A percentile compares a stretch with the other conserved stretches of the same genome.
These are phyloP conservation scores for Ceratothoa steindachneri DNA, from an alignment of 2,888 invertebrate genomes.

Conservation along the genomic window DNA sequence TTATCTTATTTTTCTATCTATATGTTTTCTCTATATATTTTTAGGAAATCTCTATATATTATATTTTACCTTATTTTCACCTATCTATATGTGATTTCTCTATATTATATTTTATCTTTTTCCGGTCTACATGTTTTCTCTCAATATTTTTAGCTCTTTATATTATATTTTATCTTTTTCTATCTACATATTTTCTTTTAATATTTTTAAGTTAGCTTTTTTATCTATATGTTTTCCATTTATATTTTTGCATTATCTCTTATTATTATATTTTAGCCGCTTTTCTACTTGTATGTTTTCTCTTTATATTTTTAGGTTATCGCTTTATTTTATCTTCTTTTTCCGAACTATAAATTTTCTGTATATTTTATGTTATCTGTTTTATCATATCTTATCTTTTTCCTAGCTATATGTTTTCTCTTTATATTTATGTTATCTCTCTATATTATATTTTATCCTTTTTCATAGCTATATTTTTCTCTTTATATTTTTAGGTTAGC, in stretches of 20 bases:
- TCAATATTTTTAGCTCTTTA: background rate
- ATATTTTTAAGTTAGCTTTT: background rate
- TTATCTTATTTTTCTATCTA: too few species aligned
- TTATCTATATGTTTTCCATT: background rate
- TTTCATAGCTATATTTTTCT: background rate
- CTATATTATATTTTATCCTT: background rate
- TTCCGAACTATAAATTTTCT: too few species aligned
- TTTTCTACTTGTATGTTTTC: background rate
- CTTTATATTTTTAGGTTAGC: background rate
- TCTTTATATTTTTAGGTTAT: background rate
- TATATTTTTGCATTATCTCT: background rate
- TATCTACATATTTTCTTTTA: background rate
- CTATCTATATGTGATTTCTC: background rate
- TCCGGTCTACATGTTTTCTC: background rate
- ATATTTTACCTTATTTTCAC: background rate
- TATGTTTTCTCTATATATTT: background rate
- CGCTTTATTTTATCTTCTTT: background rate
- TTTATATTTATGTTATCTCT: background rate
- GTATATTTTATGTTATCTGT: too few species aligned
- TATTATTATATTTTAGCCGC: background rate
- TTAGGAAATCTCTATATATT: background rate
- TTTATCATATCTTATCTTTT: too few species aligned
- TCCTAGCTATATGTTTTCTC: background rate
- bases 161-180: background rate
- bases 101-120: background rate